Evolutionary conservation across 2,797 vertebrate species (phyloP).

Genomic region (Falco peregrinus): DNA sequence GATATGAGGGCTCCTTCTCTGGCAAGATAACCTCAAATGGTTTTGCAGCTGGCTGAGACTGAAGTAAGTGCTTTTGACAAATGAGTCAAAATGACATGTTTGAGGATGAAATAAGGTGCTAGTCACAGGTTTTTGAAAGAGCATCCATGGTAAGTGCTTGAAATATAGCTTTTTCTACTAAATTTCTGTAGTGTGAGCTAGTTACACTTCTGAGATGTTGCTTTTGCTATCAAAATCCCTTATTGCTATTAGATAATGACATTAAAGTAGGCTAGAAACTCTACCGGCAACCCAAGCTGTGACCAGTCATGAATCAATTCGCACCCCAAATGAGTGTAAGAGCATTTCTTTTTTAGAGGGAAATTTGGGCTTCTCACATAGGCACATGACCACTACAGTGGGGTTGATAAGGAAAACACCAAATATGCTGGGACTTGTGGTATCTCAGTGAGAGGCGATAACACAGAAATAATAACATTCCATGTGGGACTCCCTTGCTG

Average conservation of each 20-base stretch:
- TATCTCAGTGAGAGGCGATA: neutral
- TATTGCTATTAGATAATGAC: neutral
- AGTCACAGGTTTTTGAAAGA: constrained; percentile 7
- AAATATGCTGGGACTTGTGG: neutral
- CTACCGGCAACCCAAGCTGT: neutral
- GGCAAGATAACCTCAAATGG: constrained; percentile 43
- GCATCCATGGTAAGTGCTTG: neutral
- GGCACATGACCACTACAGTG: neutral
- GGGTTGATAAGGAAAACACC: neutral
- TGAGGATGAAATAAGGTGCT: constrained; percentile 16
- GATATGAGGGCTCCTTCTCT: constrained; percentile 38
- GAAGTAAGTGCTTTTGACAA: constrained; percentile 52
- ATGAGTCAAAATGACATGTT: constrained; percentile 23
- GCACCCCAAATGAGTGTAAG: neutral
- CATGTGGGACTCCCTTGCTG: neutral
- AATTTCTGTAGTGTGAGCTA: neutral
- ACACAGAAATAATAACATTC: neutral
- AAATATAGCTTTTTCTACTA: neutral
- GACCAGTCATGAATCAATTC: neutral
- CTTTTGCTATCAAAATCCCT: neutral
- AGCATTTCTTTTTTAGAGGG: neutral
- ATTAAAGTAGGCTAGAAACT: neutral
- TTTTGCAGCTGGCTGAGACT: constrained; percentile 37
- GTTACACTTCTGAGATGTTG: neutral
- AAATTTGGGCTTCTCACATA: neutral